Evolutionary conservation across 2,113 vertebrate genomes (phyloP).

Genomic region (Jacana jacana): DNA sequence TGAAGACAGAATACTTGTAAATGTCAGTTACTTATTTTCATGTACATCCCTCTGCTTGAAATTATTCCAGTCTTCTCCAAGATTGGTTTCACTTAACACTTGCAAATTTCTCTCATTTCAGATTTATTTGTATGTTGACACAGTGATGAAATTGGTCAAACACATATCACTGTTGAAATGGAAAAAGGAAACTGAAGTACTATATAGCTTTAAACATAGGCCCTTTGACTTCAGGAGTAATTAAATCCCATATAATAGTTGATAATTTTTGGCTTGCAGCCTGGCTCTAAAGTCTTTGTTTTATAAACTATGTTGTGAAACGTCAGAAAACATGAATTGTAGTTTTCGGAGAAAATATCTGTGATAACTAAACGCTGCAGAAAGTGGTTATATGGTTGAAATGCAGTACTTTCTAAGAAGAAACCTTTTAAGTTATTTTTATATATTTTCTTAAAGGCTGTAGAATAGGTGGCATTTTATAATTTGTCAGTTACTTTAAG

Average conservation of each 20-base stretch:
- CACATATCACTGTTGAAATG: neutral
- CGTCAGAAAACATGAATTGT: neutral
- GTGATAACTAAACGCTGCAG: neutral
- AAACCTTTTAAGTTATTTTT: neutral
- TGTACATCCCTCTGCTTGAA: neutral
- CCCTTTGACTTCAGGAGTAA: neutral
- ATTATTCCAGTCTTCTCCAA: neutral
- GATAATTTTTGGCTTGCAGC: neutral
- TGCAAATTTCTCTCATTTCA: neutral
- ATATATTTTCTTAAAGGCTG: neutral
- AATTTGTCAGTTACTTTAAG: neutral
- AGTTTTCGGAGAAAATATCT: neutral
- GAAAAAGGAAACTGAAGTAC: neutral
- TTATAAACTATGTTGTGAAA: neutral
- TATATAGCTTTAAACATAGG: neutral
- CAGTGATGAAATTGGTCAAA: neutral
- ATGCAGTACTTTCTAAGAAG: neutral
- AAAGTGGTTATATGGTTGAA: neutral
- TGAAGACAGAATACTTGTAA: slow-evolving; percentile 25
- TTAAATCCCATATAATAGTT: neutral
- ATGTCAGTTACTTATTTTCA: neutral
- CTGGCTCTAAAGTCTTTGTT: neutral
- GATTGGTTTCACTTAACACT: neutral
- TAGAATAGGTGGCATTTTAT: neutral
- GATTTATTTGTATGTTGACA: neutral